These are phyloP conservation scores for Andricus curvator DNA, from an alignment of 2,888 invertebrate species.

Conservation along the genomic window DNA sequence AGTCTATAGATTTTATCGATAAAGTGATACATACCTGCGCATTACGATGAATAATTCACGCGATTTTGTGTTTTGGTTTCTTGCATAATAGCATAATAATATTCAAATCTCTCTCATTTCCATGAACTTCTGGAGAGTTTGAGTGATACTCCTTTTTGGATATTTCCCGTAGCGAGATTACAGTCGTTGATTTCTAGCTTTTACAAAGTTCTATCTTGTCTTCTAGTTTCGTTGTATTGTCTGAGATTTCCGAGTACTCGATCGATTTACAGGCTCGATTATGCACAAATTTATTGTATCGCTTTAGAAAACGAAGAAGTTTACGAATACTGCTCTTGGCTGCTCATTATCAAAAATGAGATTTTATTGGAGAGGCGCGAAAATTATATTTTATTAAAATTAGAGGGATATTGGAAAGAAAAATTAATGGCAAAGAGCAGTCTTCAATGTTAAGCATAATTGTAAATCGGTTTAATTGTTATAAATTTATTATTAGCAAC, in stretches of 20 bases:
- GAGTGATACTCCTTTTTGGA: constrained; percentile 18
- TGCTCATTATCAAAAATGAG: neutral
- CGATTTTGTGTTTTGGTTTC: constrained; percentile 21
- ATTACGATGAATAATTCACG: constrained; percentile 25
- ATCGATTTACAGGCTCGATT: constrained; percentile 30
- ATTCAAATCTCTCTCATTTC: constrained; percentile 4
- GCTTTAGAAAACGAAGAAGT: constrained; percentile 9
- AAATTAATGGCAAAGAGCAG: constrained; percentile 4
- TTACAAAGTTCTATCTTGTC: constrained; percentile 39
- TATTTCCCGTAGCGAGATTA: constrained; percentile 38
- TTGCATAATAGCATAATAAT: constrained; percentile 12
- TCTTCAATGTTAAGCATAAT: constrained; percentile 30
- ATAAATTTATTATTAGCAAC: constrained; percentile 31
- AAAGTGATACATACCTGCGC: constrained; percentile 51
- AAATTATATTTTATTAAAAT: constrained; percentile 40
- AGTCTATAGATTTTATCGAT: constrained; percentile 64
- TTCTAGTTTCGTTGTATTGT: constrained; percentile 23
- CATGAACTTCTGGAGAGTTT: constrained; percentile 4
- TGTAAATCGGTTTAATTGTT: constrained; percentile 39
- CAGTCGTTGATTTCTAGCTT: constrained; percentile 38
- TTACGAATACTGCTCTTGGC: constrained; percentile 28
- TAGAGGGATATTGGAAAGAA: constrained; percentile 1
- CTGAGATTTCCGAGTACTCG: constrained; percentile 24
- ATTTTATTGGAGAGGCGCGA: neutral
- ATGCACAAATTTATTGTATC: constrained; percentile 32